These are phyloP conservation scores for Parambassis ranga DNA, from an alignment of 2,797 vertebrate genomes.

Conservation along the genomic window DNA sequence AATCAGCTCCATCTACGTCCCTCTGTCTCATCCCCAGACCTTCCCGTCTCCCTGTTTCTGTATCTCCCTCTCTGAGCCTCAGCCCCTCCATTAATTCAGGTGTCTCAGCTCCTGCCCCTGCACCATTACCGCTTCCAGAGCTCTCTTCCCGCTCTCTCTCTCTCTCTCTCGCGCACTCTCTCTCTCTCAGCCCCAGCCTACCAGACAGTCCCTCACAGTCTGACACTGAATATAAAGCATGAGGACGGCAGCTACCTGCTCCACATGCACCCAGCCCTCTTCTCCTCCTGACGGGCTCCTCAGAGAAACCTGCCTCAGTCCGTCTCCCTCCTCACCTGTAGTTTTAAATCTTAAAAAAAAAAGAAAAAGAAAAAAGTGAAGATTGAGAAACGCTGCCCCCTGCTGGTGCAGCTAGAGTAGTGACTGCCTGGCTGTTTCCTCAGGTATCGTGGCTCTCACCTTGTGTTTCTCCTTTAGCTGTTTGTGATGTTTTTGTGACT, in stretches of 20 bases:
- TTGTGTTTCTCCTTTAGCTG: slow-evolving; percentile 27
- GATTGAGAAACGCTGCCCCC: slow-evolving; percentile 75
- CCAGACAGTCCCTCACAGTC: slow-evolving; percentile 74
- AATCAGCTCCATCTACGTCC: slow-evolving; percentile 17
- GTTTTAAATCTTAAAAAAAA: slow-evolving; percentile 23
- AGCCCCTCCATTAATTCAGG: slow-evolving; percentile 73
- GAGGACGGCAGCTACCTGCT: slow-evolving; percentile 75
- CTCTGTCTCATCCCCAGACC: slow-evolving; percentile 2
- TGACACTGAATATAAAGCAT: slow-evolving; percentile 81
- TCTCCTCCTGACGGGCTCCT: slow-evolving; percentile 68
- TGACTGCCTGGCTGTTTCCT: slow-evolving; percentile 21
- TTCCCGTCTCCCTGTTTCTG: slow-evolving; percentile 20
- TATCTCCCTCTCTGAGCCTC: slow-evolving; percentile 23
- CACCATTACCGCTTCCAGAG: slow-evolving; percentile 66
- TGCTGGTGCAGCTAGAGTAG: slow-evolving; percentile 59
- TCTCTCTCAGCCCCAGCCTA: slow-evolving; percentile 64
- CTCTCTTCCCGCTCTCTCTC: slow-evolving; percentile 24
- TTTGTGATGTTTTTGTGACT: background rate
- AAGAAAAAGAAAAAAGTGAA: slow-evolving; percentile 15
- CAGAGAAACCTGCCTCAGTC: slow-evolving; percentile 59
- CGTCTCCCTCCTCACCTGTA: slow-evolving; percentile 71
- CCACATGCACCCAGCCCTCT: slow-evolving; percentile 72
- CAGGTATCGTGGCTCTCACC: slow-evolving; percentile 43
- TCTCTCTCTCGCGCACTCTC: slow-evolving; percentile 28
- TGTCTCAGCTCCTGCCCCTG: slow-evolving; percentile 64